These are phyloP conservation scores for Daktulosphaira vitifoliae DNA, from an alignment of 1,140 invertebrate species.

Conservation along the genomic window DNA sequence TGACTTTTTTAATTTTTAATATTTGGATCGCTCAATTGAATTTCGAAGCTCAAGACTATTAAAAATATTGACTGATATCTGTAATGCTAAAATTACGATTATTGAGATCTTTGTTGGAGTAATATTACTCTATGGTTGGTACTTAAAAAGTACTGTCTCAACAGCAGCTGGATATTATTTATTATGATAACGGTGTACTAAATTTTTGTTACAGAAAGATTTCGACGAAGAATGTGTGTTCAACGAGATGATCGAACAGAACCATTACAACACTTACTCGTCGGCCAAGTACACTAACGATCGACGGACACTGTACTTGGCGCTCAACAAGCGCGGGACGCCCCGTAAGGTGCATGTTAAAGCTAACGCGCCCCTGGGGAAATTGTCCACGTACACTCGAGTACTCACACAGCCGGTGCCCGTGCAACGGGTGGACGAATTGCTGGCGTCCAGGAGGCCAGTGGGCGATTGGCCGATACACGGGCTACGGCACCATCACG, in stretches of 20 bases:
- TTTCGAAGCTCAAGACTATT: too few species aligned
- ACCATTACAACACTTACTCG: slow-evolving; percentile 78
- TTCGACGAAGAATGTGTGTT: slow-evolving; percentile 75
- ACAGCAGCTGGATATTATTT: too few species aligned
- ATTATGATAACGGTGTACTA: too few species aligned
- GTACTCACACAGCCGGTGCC: slow-evolving; percentile 56
- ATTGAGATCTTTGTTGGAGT: too few species aligned
- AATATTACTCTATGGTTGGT: too few species aligned
- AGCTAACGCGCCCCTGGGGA: slow-evolving; percentile 55
- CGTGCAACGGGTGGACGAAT: slow-evolving; percentile 49
- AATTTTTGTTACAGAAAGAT: slow-evolving; percentile 63
- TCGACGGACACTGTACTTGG: slow-evolving; percentile 63
- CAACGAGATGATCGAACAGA: slow-evolving; percentile 71
- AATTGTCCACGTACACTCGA: slow-evolving; percentile 59
- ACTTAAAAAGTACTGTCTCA: too few species aligned
- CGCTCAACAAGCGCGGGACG: slow-evolving; percentile 59
- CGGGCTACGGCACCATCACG: slow-evolving; percentile 34
- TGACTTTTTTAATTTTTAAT: too few species aligned
- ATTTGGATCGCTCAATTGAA: too few species aligned
- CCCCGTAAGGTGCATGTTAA: slow-evolving; percentile 61
- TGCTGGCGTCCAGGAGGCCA: slow-evolving; percentile 41
- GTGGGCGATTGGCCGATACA: not conserved
- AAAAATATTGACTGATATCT: too few species aligned
- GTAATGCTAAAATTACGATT: too few species aligned
- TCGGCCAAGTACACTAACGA: slow-evolving; percentile 62